Conservation (phyloP, 2,797 vertebrate genomes). For the Chromis chromis region DNA sequence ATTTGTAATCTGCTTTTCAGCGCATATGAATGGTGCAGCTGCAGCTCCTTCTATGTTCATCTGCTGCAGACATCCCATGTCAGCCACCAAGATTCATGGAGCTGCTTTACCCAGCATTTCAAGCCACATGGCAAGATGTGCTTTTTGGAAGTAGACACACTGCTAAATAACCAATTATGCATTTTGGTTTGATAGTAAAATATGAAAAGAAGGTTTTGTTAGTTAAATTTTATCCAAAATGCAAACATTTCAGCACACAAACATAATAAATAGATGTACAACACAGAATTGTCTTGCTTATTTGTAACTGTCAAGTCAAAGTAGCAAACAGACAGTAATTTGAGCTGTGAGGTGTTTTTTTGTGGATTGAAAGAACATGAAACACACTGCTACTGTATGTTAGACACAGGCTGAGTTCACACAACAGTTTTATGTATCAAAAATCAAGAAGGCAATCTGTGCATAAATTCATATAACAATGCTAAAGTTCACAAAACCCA, state of each 20-base stretch:
- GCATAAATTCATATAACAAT: neutral
- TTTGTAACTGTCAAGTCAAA: conserved; percentile 6
- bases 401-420: neutral
- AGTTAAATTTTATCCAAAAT: conserved; percentile 33
- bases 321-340: conserved; percentile 2
- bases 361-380: neutral
- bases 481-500: conserved; percentile 3
- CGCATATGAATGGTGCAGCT: neutral
- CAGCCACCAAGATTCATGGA: neutral
- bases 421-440: neutral
- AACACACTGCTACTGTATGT: neutral
- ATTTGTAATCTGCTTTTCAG: neutral
- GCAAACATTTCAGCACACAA: conserved; percentile 27
- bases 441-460: neutral
- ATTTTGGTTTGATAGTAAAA: neutral
- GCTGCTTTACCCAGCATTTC: neutral
- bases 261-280: conserved; percentile 57
- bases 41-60: neutral
- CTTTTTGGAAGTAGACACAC: conserved; percentile 1
- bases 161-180: neutral
- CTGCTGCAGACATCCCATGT: neutral
- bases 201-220: neutral
- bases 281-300: neutral
- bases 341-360: conserved; percentile 11
- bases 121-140: neutral